Base-by-base conservation (phyloP, 2,797 vertebrate genomes). In the Mallotus villosus region DNA sequence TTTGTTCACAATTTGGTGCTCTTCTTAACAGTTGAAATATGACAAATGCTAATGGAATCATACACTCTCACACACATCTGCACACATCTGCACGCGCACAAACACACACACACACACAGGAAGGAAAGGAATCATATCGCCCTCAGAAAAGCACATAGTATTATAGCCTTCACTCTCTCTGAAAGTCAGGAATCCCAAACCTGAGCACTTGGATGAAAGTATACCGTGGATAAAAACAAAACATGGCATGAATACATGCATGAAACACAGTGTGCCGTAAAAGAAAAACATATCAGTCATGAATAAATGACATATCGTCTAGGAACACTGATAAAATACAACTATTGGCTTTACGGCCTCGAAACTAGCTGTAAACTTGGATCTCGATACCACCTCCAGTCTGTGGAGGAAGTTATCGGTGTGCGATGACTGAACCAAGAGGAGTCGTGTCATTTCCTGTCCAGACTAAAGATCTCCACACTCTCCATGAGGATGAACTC, bases 401-500 rank as follows among this genome's bases (percentile, higher is more conserved):
- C 32, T 68, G 32, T 59, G 34, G 29, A 68, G 21, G 29, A 58
- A 68, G 19, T 41, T 6, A 34, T 55, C 9, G 16, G 29, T 22
- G 21, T 7, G 24, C 24, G 24, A 12, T 17, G n/a, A n/a, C n/a
- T n/a, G n/a, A 5, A 22, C 2, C 5, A 22, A 32, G n/a, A 55
- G 17, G 27, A 34, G 27, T 34, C 29, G 37, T 59, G 19, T 60
- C 57, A 82, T 65, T 84, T 81, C 57, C 17, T 63, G 59, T 77
- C 81, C 2, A 90, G 90, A 85, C 88, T 57, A 86, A 98, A 98
- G 87, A 98, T 95, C 82, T 93, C 91, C 72, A 73, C 84, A 82
- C 92, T 95, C 81, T 97, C 94, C 0, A 87, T 92, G 76, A 98
- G 87, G 89, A 98, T 95, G 82, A 96, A 93, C 91, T 98, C 96